Conservation (phyloP, 2,113 vertebrate genomes). For the Hippopotamus amphibius region DNA sequence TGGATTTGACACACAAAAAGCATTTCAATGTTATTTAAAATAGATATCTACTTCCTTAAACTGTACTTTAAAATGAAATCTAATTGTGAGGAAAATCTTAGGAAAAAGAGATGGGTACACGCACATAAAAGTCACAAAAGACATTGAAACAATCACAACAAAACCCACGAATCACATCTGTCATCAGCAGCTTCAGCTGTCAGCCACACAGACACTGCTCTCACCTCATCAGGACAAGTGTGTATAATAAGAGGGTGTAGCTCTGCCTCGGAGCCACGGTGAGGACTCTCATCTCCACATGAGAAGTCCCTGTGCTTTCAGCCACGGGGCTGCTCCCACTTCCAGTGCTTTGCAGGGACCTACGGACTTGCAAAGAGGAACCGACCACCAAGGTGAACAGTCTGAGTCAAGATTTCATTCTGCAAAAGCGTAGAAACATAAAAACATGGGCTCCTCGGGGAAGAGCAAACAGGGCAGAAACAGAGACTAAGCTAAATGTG, state of each 20-base stretch:
- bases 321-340: background rate
- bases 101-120: background rate
- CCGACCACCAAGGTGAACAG: background rate
- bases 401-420: background rate
- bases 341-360: fast-evolving
- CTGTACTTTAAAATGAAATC: slow-evolving; percentile 13
- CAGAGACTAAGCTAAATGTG: background rate
- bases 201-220: background rate
- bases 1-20: background rate
- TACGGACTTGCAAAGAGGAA: background rate
- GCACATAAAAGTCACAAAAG: background rate
- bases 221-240: no score
- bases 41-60: background rate
- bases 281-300: background rate
- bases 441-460: background rate
- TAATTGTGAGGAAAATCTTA: background rate
- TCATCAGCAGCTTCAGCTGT: background rate
- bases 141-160: slow-evolving; percentile 4
- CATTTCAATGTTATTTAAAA: slow-evolving; percentile 30
- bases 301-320: background rate
- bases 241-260: no score
- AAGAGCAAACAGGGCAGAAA: background rate
- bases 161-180: background rate
- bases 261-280: background rate
- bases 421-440: background rate